These are phyloP conservation scores for Drosophila bifasciata DNA, from an alignment of 1,140 invertebrate species.

Conservation along the genomic window DNA sequence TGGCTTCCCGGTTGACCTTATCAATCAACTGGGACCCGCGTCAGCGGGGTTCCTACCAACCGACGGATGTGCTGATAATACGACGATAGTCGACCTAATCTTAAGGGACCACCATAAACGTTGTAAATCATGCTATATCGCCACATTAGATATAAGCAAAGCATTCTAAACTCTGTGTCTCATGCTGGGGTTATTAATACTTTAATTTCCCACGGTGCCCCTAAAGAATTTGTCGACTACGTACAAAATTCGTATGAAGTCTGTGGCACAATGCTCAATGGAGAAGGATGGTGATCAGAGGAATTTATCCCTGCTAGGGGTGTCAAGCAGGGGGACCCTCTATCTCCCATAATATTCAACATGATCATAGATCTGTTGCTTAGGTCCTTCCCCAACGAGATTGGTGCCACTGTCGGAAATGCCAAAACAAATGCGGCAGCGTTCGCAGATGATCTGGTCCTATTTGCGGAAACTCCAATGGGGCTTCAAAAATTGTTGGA, in stretches of 20 bases:
- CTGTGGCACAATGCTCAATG: slow-evolving; percentile 12
- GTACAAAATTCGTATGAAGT: slow-evolving; percentile 10
- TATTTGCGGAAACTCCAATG: slow-evolving; percentile 13
- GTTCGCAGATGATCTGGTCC: slow-evolving; percentile 9
- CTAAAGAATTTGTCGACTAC: slow-evolving; percentile 26
- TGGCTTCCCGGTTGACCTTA: slow-evolving; percentile 15
- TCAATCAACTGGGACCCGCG: slow-evolving; percentile 22
- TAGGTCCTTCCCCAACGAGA: slow-evolving; percentile 10
- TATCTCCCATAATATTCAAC: slow-evolving; percentile 28
- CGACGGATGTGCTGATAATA: slow-evolving; percentile 39
- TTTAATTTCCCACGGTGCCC: slow-evolving; percentile 13
- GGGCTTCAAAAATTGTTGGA: slow-evolving; percentile 9
- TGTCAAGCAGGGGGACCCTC: slow-evolving; percentile 30
- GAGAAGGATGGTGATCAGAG: slow-evolving; percentile 12
- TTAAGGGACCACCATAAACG: slow-evolving; percentile 21
- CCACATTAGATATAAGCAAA: slow-evolving; percentile 29
- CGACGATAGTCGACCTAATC: slow-evolving; percentile 37
- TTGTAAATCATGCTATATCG: slow-evolving; percentile 22
- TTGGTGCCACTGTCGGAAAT: slow-evolving; percentile 16
- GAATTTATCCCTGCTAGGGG: slow-evolving; percentile 16
- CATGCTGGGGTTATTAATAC: slow-evolving; percentile 5
- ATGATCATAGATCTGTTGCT: slow-evolving; percentile 28
- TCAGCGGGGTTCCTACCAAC: slow-evolving; percentile 29
- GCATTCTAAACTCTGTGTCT: slow-evolving; percentile 17
- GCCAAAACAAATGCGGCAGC: slow-evolving; percentile 24